Evolutionary conservation across 2,113 vertebrate genomes (phyloP).

Genomic region (Hippolais icterina): DNA sequence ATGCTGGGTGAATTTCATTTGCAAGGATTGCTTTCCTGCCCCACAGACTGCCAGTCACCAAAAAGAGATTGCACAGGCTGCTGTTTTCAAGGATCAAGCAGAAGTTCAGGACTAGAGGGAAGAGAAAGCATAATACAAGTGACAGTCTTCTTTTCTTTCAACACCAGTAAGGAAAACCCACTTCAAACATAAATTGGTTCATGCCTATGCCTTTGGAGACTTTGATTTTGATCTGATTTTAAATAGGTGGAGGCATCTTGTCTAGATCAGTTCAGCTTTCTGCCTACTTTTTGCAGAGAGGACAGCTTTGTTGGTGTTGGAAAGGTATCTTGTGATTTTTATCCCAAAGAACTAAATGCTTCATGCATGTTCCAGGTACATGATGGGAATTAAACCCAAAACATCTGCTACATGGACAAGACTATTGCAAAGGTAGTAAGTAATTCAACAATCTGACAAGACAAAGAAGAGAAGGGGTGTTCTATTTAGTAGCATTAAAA

Average conservation of each 20-base stretch:
- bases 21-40: neutral
- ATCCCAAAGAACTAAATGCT: neutral
- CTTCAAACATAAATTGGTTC: neutral
- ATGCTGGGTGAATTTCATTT: constrained; percentile 15
- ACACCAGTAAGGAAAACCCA: neutral
- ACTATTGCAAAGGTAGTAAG: neutral
- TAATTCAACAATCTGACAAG: neutral
- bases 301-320: neutral
- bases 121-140: neutral
- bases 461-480: neutral
- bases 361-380: neutral
- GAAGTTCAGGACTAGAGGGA: neutral
- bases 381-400: neutral
- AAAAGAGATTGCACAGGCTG: neutral
- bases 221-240: constrained; percentile 9
- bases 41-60: neutral
- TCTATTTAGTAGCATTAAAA: neutral
- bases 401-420: neutral
- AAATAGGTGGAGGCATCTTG: neutral
- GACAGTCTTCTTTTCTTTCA: neutral
- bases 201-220: neutral
- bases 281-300: neutral
- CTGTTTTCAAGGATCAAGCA: neutral
- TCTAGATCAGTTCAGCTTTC: neutral
- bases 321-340: neutral